Evolutionary conservation across 2,113 vertebrate genomes (phyloP).

Genomic region (Baryphthengus martii): DNA sequence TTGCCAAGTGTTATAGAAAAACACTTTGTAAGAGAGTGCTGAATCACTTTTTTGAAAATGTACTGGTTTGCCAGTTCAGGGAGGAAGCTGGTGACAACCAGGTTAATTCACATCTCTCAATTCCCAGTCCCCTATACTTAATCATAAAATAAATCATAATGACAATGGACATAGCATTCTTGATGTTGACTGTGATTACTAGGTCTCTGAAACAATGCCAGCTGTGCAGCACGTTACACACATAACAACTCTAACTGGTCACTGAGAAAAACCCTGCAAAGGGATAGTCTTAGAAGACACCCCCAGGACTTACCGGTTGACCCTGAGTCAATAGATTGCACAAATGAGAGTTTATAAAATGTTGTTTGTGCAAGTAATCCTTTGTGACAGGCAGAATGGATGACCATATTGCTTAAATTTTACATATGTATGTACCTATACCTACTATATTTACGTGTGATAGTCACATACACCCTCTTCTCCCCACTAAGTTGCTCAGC

Average conservation of each 20-base stretch:
- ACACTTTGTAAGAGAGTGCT: neutral
- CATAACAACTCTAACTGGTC: neutral
- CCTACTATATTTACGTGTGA: neutral
- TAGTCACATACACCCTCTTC: neutral
- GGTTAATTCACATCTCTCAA: neutral
- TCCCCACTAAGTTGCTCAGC: rapidly evolving
- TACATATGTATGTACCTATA: neutral
- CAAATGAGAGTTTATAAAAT: neutral
- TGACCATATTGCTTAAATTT: neutral
- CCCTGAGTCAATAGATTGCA: neutral
- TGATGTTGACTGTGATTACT: neutral
- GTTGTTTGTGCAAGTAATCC: neutral
- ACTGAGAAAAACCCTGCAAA: neutral
- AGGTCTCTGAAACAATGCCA: neutral
- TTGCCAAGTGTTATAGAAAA: neutral
- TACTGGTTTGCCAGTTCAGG: neutral
- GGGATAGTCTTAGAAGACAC: neutral
- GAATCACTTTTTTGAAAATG: neutral
- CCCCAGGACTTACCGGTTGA: neutral
- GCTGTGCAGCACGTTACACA: neutral
- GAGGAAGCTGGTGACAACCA: neutral
- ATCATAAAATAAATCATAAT: too few relatives aligned
- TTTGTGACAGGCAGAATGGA: neutral
- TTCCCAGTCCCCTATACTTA: neutral
- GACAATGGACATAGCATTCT: neutral